phyloP scores from a whole-genome alignment of 1,140 invertebrate genomes.

The Vanessa atalanta region DNA sequence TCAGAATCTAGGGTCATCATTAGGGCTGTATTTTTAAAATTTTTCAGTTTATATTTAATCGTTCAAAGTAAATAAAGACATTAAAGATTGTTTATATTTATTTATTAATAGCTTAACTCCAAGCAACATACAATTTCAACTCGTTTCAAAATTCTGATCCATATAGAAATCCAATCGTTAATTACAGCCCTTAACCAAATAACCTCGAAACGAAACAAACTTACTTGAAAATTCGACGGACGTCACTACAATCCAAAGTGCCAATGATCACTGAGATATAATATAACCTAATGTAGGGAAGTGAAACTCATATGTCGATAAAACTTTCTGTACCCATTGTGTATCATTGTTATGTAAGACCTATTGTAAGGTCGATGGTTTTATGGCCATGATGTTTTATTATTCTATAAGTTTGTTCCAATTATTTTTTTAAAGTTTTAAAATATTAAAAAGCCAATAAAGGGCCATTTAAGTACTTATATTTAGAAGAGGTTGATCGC shows the following conservation, averaged over 20 bases:
- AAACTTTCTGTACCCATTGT: not conserved
- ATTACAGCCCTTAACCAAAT: not conserved
- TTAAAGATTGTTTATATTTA: no score
- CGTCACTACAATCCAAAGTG: conserved; percentile 10
- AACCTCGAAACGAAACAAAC: not conserved
- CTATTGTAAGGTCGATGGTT: not conserved
- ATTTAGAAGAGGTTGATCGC: no score
- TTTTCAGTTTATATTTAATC: no score
- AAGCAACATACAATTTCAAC: no score
- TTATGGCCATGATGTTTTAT: not conserved
- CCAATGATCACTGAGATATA: not conserved
- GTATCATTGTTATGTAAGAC: conserved; percentile 2
- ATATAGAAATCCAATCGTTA: not conserved
- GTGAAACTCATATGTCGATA: conserved; percentile 18
- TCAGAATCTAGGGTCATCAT: no score
- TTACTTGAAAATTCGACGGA: not conserved
- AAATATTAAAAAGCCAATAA: no score
- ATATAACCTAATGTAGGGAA: conserved; percentile 7
- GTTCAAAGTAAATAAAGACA: no score
- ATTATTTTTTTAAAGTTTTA: no score
- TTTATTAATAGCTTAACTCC: no score
- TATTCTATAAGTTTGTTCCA: not conserved
- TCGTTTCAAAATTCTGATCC: no score
- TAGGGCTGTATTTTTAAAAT: no score
- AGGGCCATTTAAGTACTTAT: no score